These are phyloP conservation scores for Numenius phaeopus DNA, from an alignment of 2,797 vertebrate genomes.

Conservation along the genomic window DNA sequence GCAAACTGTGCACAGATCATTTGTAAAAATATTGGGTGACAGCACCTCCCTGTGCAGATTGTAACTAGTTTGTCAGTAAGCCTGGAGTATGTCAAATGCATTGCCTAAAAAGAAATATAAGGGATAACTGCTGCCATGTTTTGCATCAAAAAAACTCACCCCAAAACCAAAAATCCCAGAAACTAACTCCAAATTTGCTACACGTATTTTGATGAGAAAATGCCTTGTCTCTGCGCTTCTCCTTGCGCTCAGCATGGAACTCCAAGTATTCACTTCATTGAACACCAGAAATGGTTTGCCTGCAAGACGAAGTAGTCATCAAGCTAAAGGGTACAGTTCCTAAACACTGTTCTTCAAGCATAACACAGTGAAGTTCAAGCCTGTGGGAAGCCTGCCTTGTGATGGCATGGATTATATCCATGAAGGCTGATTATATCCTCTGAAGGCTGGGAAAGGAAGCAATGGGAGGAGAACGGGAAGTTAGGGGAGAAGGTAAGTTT, in stretches of 20 bases:
- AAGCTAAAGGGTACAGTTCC: not conserved
- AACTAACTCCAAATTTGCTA: not conserved
- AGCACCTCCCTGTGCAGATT: not conserved
- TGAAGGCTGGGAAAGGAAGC: not conserved
- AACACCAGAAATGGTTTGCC: not conserved
- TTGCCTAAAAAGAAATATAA: not conserved
- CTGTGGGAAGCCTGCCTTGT: not conserved
- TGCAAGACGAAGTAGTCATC: not conserved
- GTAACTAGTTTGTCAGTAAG: not conserved
- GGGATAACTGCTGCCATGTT: not conserved
- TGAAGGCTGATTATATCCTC: too few species aligned
- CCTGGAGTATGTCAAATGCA: not conserved
- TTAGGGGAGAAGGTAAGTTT: not conserved
- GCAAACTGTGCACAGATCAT: not conserved
- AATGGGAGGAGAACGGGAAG: not conserved
- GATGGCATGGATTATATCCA: not conserved
- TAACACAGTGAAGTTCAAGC: not conserved
- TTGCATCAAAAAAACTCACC: not conserved
- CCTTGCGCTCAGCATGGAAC: not conserved
- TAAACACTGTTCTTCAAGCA: not conserved
- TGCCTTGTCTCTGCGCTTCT: not conserved
- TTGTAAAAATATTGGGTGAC: not conserved
- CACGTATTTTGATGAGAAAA: not conserved
- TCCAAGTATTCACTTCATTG: not conserved
- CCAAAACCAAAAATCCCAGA: rapidly evolving